Percentiles rank a stretch among this genome's conserved stretches.
These are phyloP conservation scores for Brachionus rotundiformis DNA, from an alignment of 1,140 invertebrate species.

Conservation along the genomic window DNA sequence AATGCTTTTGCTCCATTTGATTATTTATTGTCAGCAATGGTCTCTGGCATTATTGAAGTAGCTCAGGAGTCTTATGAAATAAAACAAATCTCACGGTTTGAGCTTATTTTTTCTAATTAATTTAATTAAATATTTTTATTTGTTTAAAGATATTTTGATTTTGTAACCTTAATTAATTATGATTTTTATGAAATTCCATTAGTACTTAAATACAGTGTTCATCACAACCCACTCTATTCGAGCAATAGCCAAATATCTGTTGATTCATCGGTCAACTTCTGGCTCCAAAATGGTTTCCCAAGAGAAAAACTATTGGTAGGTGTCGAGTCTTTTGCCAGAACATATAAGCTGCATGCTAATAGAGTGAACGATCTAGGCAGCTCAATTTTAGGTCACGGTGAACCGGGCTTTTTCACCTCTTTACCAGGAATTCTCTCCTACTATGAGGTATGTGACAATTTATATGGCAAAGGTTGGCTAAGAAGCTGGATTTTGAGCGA, in stretches of 20 bases:
- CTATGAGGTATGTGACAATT: constrained; percentile 57
- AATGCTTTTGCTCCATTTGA: constrained; percentile 3
- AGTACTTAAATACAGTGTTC: background rate
- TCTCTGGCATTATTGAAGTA: constrained; percentile 4
- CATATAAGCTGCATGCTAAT: background rate
- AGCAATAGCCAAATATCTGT: background rate
- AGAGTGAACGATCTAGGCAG: background rate
- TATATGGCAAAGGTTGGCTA: constrained; percentile 55
- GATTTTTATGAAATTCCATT: constrained; percentile 38
- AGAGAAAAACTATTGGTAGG: constrained; percentile 92
- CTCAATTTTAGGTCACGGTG: background rate
- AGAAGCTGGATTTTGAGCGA: constrained; percentile 71
- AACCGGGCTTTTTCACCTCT: background rate
- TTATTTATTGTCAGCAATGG: background rate
- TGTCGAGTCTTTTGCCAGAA: constrained; percentile 84
- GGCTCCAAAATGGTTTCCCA: constrained; percentile 79
- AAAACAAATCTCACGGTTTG: background rate
- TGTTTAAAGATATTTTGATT: background rate
- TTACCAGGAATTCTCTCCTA: constrained; percentile 2
- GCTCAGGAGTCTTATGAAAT: constrained; percentile 33
- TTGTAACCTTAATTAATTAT: background rate
- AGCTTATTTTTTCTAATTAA: background rate
- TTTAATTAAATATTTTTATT: background rate
- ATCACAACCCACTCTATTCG: constrained; percentile 12
- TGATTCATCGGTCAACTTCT: constrained; percentile 65